Conservation (phyloP, 2,888 invertebrate species). For the Drosophila kanekoi region DNA sequence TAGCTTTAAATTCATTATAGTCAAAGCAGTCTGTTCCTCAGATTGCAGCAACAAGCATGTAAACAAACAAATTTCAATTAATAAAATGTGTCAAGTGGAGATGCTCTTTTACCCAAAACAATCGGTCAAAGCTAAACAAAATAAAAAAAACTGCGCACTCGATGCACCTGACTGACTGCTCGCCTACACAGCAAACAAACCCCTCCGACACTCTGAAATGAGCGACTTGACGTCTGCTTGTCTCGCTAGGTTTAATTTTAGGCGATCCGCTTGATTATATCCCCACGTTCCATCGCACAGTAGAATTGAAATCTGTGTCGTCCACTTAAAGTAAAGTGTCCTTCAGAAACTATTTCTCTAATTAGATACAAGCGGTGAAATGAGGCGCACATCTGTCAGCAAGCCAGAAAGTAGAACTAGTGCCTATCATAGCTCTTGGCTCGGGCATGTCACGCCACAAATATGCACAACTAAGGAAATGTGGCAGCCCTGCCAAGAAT, state of each 20-base stretch:
- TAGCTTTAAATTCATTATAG: slow-evolving; percentile 3
- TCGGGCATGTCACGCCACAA: slow-evolving; percentile 4
- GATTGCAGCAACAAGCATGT: slow-evolving; percentile 22
- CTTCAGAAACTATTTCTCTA: slow-evolving; percentile 82
- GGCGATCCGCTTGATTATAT: slow-evolving; percentile 10
- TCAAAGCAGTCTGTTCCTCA: slow-evolving; percentile 19
- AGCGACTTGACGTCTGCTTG: slow-evolving; percentile 25
- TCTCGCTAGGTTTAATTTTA: slow-evolving; percentile 45
- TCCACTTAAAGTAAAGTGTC: slow-evolving; percentile 71
- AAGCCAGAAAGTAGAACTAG: slow-evolving; percentile 19
- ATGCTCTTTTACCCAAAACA: slow-evolving; percentile 70
- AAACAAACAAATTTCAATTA: slow-evolving; percentile 79
- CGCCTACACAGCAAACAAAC: not conserved
- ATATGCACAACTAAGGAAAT: not conserved
- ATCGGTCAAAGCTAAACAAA: slow-evolving; percentile 20
- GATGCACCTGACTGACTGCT: slow-evolving; percentile 34
- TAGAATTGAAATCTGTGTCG: slow-evolving; percentile 52
- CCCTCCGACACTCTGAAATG: slow-evolving; percentile 10
- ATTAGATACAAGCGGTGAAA: slow-evolving; percentile 78
- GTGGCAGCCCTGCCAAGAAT: not conserved
- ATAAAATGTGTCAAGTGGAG: slow-evolving; percentile 78
- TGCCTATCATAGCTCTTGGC: not conserved
- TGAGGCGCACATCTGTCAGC: slow-evolving; percentile 46
- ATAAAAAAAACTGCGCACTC: slow-evolving; percentile 38
- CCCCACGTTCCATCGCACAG: not conserved